phyloP scores from a whole-genome alignment of 2,113 vertebrate species.

The Pygoscelis adeliae region DNA sequence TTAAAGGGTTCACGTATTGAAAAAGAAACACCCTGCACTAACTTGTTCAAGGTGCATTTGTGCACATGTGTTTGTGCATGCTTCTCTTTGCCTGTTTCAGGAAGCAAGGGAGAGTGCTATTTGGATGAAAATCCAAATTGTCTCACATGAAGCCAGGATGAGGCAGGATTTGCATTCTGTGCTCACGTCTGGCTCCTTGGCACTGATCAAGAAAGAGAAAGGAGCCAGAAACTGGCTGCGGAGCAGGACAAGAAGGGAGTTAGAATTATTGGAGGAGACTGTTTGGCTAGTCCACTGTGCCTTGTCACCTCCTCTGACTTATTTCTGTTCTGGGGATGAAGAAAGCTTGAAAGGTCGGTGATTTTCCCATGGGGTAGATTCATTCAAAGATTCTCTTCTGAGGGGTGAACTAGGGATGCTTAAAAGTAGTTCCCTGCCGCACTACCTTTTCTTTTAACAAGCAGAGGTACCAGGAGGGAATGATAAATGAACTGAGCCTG shows the following conservation, averaged over 20 bases:
- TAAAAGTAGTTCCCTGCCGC: not conserved
- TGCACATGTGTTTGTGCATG: fast-evolving
- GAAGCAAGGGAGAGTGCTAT: not conserved
- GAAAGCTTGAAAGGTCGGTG: not conserved
- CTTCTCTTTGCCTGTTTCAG: not conserved
- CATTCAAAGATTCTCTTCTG: not conserved
- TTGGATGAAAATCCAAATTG: not conserved
- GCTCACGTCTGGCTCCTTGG: not conserved
- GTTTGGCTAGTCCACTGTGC: not conserved
- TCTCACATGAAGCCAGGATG: not conserved
- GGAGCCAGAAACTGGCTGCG: not conserved
- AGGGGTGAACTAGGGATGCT: not conserved
- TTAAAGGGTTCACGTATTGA: not conserved
- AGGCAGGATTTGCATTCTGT: constrained; percentile 33
- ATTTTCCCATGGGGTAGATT: constrained; percentile 8
- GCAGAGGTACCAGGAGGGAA: not conserved
- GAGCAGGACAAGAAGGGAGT: constrained; percentile 6
- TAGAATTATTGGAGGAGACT: not conserved
- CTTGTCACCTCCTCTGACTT: not conserved
- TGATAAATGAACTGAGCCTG: not conserved
- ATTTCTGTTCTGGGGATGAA: not conserved
- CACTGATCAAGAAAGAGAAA: not conserved
- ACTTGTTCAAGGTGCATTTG: not conserved
- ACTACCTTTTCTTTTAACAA: not conserved
- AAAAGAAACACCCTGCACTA: not conserved